Percentiles rank a stretch among this genome's conserved stretches.
Evolutionary conservation across 2,113 vertebrate genomes (phyloP).

Genomic region (Elachura formosa): DNA sequence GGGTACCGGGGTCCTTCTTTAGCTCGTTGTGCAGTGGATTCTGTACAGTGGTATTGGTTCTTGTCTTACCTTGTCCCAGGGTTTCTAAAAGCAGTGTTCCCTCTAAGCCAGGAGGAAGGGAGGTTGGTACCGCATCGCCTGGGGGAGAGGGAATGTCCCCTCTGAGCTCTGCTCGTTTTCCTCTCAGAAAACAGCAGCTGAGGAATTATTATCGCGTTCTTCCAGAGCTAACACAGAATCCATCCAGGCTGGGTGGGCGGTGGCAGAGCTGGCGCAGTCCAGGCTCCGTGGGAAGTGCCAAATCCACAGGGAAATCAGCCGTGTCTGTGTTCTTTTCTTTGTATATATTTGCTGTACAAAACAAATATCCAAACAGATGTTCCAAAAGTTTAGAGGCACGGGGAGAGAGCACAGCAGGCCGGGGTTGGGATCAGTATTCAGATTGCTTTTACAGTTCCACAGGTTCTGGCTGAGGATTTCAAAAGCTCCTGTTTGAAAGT

Average conservation of each 20-base stretch:
- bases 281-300: background rate
- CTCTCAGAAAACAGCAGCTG: background rate
- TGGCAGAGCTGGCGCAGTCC: background rate
- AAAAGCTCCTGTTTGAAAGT: background rate
- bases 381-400: background rate
- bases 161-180: background rate
- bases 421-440: background rate
- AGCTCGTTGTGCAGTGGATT: slow-evolving; percentile 78
- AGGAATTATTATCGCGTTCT: slow-evolving; percentile 7
- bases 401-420: background rate
- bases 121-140: background rate
- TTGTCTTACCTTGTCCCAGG: slow-evolving; percentile 69
- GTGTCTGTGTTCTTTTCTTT: background rate
- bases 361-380: background rate
- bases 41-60: slow-evolving; percentile 78
- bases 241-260: background rate
- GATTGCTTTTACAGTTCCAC: accelerated
- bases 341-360: background rate
- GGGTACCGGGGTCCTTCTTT: slow-evolving; percentile 65
- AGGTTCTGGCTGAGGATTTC: background rate
- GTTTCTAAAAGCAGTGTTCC: slow-evolving; percentile 68
- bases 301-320: background rate
- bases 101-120: slow-evolving; percentile 58
- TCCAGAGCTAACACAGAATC: slow-evolving; percentile 24
- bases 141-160: background rate